Conservation (phyloP, 2,113 vertebrate genomes). For the Beaufortia kweichowensis region DNA sequence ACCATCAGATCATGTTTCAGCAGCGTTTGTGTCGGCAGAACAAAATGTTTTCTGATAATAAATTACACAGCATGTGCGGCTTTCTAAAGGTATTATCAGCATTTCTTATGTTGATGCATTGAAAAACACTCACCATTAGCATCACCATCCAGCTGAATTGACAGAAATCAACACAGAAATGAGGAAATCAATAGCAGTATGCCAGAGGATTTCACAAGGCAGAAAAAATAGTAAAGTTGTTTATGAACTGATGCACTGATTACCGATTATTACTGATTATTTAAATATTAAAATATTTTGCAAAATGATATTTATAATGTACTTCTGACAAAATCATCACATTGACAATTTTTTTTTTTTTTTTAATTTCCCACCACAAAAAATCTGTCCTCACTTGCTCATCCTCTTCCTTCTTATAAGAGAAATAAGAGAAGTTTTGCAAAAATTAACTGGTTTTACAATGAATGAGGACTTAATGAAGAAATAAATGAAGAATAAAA, state of each 20-base stretch:
- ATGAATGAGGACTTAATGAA: too few species aligned
- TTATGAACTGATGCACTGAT: not conserved
- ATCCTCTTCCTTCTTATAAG: too few species aligned
- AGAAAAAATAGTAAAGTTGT: not conserved
- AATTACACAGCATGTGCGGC: not conserved
- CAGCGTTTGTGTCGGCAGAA: slow-evolving; percentile 20
- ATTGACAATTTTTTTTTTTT: too few species aligned
- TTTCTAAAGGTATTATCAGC: slow-evolving; percentile 10
- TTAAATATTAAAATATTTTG: slow-evolving; percentile 38
- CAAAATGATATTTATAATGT: slow-evolving; percentile 28
- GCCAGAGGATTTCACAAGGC: not conserved
- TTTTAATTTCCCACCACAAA: too few species aligned
- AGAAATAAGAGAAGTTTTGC: too few species aligned
- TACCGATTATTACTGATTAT: too few species aligned
- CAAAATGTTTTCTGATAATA: slow-evolving; percentile 20
- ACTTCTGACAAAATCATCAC: slow-evolving; percentile 31
- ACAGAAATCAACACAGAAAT: slow-evolving; percentile 14
- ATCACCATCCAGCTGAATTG: not conserved
- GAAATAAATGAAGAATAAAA: too few species aligned
- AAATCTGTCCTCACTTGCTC: too few species aligned
- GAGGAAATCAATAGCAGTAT: slow-evolving; percentile 28
- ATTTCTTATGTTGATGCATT: slow-evolving; percentile 7
- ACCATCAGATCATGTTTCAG: slow-evolving; percentile 36
- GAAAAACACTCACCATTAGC: not conserved
- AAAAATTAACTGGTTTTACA: too few species aligned